A percentile compares a stretch with the other conserved stretches of the same genome.
Evolutionary conservation across 2,888 invertebrate species (phyloP).

Genomic region (Caenorhabditis sinica): DNA sequence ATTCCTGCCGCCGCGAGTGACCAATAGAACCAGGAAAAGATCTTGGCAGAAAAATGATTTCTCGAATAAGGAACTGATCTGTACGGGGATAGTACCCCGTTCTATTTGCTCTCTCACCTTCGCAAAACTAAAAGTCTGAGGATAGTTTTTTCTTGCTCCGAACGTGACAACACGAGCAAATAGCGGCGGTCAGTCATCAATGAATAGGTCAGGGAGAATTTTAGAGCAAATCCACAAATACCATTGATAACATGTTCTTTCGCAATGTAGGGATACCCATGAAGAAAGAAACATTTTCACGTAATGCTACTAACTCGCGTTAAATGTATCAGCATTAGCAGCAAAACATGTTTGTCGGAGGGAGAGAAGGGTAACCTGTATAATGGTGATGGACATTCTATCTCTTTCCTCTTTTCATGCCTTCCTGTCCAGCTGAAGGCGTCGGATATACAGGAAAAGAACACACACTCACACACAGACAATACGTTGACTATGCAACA

Average conservation of each 20-base stretch:
- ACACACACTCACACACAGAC: too few species aligned
- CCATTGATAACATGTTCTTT: slow-evolving; percentile 18
- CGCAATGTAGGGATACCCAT: not conserved
- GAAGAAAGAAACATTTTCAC: not conserved
- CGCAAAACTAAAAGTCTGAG: slow-evolving; percentile 23
- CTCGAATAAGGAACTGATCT: not conserved
- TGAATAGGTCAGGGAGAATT: slow-evolving; percentile 30
- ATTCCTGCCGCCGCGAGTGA: slow-evolving; percentile 26
- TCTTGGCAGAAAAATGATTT: not conserved
- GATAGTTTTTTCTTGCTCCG: slow-evolving; percentile 6
- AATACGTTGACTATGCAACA: slow-evolving; percentile 24
- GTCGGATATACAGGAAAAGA: slow-evolving; percentile 32
- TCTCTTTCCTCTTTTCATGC: slow-evolving; percentile 7
- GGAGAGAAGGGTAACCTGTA: slow-evolving; percentile 51
- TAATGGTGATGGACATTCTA: slow-evolving; percentile 29
- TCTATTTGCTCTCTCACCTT: slow-evolving; percentile 44
- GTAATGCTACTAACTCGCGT: slow-evolving; percentile 44
- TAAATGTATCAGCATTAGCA: slow-evolving; percentile 46
- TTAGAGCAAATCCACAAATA: slow-evolving; percentile 26
- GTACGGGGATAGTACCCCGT: slow-evolving; percentile 35
- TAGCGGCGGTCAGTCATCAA: slow-evolving; percentile 38
- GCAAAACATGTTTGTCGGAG: slow-evolving; percentile 52
- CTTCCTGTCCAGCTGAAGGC: slow-evolving; percentile 13
- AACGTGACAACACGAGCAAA: slow-evolving; percentile 64
- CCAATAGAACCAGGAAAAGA: slow-evolving; percentile 19